Evolutionary conservation across 2,888 invertebrate species (phyloP).

Genomic region (Alentia gelatinosa): DNA sequence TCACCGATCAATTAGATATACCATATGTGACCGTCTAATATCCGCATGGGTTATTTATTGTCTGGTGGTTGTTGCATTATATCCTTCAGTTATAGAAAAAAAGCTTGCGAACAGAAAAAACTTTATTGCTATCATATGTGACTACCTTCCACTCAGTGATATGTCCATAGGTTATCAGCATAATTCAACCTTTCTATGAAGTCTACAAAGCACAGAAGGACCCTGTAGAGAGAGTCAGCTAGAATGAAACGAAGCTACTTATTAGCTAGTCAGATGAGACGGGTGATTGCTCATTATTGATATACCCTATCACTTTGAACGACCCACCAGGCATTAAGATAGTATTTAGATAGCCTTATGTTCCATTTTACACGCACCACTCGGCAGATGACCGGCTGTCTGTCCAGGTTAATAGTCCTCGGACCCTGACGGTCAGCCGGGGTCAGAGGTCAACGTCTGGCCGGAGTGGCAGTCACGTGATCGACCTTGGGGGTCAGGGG

Average conservation of each 20-base stretch:
- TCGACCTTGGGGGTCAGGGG: conserved; percentile 1
- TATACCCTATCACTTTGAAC: neutral
- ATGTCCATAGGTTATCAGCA: too few species aligned
- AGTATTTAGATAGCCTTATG: conserved; percentile 51
- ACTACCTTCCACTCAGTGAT: too few species aligned
- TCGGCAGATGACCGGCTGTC: conserved; percentile 11
- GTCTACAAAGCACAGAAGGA: neutral
- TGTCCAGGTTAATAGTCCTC: conserved; percentile 47
- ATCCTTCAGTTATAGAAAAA: too few species aligned
- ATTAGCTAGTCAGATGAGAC: conserved; percentile 14
- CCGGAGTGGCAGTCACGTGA: neutral
- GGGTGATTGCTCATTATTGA: neutral
- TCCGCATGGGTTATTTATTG: too few species aligned
- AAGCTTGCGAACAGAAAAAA: too few species aligned
- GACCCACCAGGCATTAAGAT: conserved; percentile 29
- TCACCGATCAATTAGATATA: too few species aligned
- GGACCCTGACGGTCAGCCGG: conserved; percentile 18
- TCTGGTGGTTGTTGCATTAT: too few species aligned
- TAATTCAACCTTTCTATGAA: too few species aligned
- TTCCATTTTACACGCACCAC: conserved; percentile 44
- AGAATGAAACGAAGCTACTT: neutral
- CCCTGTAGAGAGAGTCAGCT: neutral
- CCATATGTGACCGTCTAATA: too few species aligned
- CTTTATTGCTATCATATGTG: too few species aligned
- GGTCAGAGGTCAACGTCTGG: conserved; percentile 41